Percentiles rank a stretch among this genome's conserved stretches.
These are phyloP conservation scores for Silurus asotus DNA, from an alignment of 2,113 vertebrate genomes.

Conservation along the genomic window DNA sequence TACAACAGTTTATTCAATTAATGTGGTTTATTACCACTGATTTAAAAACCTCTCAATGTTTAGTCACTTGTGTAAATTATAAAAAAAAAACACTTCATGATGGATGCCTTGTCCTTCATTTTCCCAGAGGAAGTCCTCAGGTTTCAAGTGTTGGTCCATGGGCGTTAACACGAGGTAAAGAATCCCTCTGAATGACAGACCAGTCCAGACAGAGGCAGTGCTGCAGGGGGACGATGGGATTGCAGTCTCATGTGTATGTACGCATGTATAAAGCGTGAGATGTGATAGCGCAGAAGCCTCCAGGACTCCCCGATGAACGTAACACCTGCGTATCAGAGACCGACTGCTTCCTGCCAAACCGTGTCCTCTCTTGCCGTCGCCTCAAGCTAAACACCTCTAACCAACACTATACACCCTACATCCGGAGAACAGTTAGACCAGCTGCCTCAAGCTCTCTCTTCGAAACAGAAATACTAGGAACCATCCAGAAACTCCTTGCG, in stretches of 20 bases:
- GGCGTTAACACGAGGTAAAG: conserved; percentile 9
- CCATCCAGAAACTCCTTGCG: neutral
- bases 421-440: neutral
- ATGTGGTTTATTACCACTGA: neutral
- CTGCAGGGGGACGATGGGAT: conserved; percentile 30
- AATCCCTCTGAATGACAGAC: conserved; percentile 10
- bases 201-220: conserved; percentile 22
- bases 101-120: conserved; percentile 13
- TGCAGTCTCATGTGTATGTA: conserved; percentile 17
- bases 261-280: conserved; percentile 11
- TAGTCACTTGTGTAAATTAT: neutral
- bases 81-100: neutral
- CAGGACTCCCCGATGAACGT: conserved; percentile 32
- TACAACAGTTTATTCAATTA: neutral
- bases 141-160: conserved; percentile 10
- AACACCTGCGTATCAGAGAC: conserved; percentile 31
- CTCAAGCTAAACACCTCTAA: conserved; percentile 34
- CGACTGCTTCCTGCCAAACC: conserved; percentile 29
- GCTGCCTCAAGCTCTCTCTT: neutral
- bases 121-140: conserved; percentile 11
- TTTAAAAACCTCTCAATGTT: conserved; percentile 2
- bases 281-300: conserved; percentile 26
- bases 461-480: conserved; percentile 17
- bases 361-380: conserved; percentile 21
- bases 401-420: neutral